Evolutionary conservation across 2,113 vertebrate genomes (phyloP).

Genomic region (Cryptoleucopteryx plumbea): DNA sequence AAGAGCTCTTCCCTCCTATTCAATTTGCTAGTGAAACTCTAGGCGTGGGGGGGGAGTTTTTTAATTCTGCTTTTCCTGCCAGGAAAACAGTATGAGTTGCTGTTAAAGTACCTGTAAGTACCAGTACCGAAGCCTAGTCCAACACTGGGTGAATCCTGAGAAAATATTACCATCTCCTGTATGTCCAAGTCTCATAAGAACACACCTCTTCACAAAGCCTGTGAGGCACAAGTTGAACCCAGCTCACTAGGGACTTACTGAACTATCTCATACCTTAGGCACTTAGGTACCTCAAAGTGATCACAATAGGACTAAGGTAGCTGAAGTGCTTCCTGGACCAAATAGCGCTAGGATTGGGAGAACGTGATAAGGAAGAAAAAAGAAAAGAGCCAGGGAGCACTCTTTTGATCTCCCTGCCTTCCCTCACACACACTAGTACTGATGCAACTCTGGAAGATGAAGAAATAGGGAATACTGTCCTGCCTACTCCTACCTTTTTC

Average conservation of each 20-base stretch:
- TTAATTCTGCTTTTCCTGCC: not conserved
- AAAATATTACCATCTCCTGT: not conserved
- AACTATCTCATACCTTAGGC: not conserved
- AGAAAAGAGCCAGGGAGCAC: not conserved
- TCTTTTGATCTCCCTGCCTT: not conserved
- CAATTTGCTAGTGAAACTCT: not conserved
- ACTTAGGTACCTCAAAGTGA: not conserved
- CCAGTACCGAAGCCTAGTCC: not conserved
- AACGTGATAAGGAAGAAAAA: not conserved
- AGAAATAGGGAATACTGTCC: not conserved
- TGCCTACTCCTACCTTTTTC: not conserved
- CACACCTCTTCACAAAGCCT: not conserved
- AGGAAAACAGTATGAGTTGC: not conserved
- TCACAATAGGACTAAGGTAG: not conserved
- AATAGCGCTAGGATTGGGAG: not conserved
- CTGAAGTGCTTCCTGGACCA: not conserved
- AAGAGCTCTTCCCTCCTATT: not conserved
- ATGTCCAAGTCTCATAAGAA: not conserved
- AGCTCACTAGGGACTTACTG: not conserved
- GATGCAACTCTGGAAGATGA: not conserved
- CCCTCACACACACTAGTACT: fast-evolving
- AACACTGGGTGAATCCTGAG: not conserved
- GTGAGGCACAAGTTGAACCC: not conserved
- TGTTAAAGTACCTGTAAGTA: not conserved
- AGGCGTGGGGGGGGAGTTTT: not conserved